Conservation (phyloP, 92 coral and sea anemone genomes). For the Parazoanthus atlanticus region DNA sequence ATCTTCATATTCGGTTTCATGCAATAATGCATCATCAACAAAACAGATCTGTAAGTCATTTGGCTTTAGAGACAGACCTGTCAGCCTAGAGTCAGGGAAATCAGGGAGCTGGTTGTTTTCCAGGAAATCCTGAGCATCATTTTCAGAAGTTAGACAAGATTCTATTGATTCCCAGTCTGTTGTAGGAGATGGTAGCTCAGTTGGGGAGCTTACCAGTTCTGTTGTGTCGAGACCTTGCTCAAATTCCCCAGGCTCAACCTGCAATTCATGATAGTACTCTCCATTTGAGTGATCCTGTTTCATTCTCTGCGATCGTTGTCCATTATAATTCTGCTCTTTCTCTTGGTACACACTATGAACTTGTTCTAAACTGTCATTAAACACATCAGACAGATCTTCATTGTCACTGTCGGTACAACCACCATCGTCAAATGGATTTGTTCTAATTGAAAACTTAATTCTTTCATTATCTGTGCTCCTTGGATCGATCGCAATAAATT, state of each 20-base stretch:
- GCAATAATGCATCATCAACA: constrained; percentile 84
- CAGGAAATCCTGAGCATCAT: constrained; percentile 60
- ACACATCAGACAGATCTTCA: constrained; percentile 62
- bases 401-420: constrained; percentile 54
- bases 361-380: constrained; percentile 91
- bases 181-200: constrained; percentile 92
- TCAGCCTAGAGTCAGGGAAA: constrained; percentile 67
- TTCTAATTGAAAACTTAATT: constrained; percentile 62
- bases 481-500: constrained; percentile 49
- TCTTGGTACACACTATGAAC: constrained; percentile 59
- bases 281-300: constrained; percentile 23
- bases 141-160: constrained; percentile 83
- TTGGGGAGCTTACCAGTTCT: constrained; percentile 70
- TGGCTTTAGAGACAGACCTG: constrained; percentile 78
- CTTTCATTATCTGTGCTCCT: constrained; percentile 34
- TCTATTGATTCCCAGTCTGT: constrained; percentile 99
- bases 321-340: constrained; percentile 33
- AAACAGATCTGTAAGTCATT: constrained; percentile 91
- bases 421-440: constrained; percentile 77
- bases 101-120: constrained; percentile 74
- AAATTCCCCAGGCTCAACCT: constrained; percentile 50
- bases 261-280: constrained; percentile 17
- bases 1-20: constrained; percentile 81
- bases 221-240: constrained; percentile 58
- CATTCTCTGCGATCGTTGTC: constrained; percentile 16